phyloP scores from a whole-genome alignment of 1,140 invertebrate genomes.

The Lepeophtheirus salmonis region DNA sequence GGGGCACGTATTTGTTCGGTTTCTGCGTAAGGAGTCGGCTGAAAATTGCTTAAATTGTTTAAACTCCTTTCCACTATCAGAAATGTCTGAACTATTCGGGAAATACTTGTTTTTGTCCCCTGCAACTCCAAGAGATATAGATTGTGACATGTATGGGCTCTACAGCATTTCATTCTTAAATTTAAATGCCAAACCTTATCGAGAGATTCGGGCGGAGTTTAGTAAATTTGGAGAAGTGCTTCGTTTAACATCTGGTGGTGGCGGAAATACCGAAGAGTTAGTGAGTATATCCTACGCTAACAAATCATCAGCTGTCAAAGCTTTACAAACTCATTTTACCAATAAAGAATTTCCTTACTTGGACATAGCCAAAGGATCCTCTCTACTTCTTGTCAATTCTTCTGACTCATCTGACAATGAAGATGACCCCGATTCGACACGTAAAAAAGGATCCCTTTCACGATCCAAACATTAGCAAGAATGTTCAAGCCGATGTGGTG shows the following conservation, averaged over 20 bases:
- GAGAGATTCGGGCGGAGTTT: conserved; percentile 11
- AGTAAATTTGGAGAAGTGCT: conserved; percentile 17
- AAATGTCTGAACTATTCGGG: conserved; percentile 18
- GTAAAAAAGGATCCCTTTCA: conserved; percentile 11
- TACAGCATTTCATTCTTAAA: conserved; percentile 19
- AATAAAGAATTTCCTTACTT: conserved; percentile 18
- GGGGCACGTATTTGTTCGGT: conserved; percentile 18
- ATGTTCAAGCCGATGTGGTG: conserved; percentile 12
- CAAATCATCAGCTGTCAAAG: conserved; percentile 5
- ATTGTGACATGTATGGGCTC: conserved; percentile 19
- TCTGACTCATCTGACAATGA: conserved; percentile 15
- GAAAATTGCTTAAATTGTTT: conserved; percentile 18
- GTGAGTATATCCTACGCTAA: conserved; percentile 10
- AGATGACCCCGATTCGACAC: not conserved
- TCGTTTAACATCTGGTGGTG: conserved; percentile 8
- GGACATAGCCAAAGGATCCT: conserved; percentile 17
- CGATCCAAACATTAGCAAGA: conserved; percentile 13
- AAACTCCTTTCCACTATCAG: conserved; percentile 14
- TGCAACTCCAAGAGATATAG: conserved; percentile 17
- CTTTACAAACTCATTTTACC: conserved; percentile 17
- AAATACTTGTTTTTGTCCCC: conserved; percentile 16
- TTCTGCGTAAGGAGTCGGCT: conserved; percentile 15
- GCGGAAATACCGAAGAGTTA: conserved; percentile 16
- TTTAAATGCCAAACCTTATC: conserved; percentile 10
- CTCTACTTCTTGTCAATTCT: conserved; percentile 16